Base-by-base conservation (phyloP, 2,797 vertebrate genomes). In the Silurus aristotelis region DNA sequence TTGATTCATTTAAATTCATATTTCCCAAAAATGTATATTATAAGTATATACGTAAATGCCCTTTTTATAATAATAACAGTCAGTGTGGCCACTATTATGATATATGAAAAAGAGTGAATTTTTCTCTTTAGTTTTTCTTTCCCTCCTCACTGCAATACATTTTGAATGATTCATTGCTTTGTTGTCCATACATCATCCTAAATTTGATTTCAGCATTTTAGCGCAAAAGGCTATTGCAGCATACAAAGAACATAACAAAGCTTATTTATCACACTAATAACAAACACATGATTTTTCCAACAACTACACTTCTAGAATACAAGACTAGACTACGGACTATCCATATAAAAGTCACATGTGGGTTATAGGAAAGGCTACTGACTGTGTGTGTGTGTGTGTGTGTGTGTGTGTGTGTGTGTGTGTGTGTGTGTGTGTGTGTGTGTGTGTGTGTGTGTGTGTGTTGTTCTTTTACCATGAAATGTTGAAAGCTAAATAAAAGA, bases 171-270 rank as follows among this genome's bases (percentile, higher is more conserved):
- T 80, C 43, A 63, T 17, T 80, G 77, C 60, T 48, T 6, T 48
- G 60, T 48, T 80, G 77, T 80, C 77, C 13, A 64, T 80, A 64
- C 38, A 64, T 46, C 38, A 64, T 48, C 43, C 22, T 48, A 46
- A 80, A 64, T 80, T 46, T 63, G 77, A 52, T 80, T 80, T 0
- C 78, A 52, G 61, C n/a, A 80, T 66, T 80, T 80, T 19, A 78
- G 20, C 48, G 43, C 61, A 80, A 80, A 66, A 80, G 75, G 77
- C 79, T 83, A 83, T 48, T 66, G 61, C 78, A 66, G 78, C n/a
- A 80, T 52, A 52, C n/a, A 80, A 80, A 52, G 6, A 25, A 19
- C 8, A 52, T 20, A 25, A 64, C 43, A 64, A 46, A 25, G 60
- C n/a, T 46, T 27, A 64, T 64, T 80, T 64, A 66, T 66, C 43